Percentiles rank a stretch among this genome's conserved stretches.
These are phyloP conservation scores for Cydia amplana DNA, from an alignment of 1,140 invertebrate genomes.

Conservation along the genomic window DNA sequence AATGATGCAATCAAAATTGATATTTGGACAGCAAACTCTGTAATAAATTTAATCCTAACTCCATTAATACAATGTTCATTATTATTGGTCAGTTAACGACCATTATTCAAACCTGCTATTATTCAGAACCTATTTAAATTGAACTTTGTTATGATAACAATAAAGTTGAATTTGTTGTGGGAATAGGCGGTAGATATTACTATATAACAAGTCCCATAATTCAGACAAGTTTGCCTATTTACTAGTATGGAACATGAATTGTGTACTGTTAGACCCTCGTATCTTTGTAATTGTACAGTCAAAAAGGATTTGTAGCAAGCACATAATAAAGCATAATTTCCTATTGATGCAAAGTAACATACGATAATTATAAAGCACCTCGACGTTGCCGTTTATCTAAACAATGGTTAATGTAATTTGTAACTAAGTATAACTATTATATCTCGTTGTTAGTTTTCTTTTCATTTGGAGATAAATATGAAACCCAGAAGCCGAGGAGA, in stretches of 20 bases:
- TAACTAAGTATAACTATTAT: constrained; percentile 3
- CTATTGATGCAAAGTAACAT: background rate
- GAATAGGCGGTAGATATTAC: background rate
- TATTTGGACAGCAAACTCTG: background rate
- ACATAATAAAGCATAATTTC: background rate
- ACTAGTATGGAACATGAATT: constrained; percentile 26
- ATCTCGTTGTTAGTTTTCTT: background rate
- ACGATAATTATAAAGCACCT: background rate
- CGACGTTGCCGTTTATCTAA: constrained; percentile 11
- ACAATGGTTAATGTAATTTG: constrained; percentile 24
- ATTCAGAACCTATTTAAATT: background rate
- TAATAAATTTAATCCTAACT: constrained; percentile 7
- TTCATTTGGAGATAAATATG: background rate
- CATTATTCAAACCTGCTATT: background rate
- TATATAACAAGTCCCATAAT: constrained; percentile 1
- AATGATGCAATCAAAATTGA: background rate
- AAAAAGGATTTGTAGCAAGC: background rate
- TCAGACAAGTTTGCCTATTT: constrained; percentile 24
- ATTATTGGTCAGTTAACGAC: constrained; percentile 27
- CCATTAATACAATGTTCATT: constrained; percentile 18
- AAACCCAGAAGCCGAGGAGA: background rate
- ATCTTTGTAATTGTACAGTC: background rate
- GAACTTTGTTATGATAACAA: background rate
- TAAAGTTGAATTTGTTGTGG: background rate
- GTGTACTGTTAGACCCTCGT: background rate